Evolutionary conservation across 2,113 vertebrate species (phyloP).

Genomic region (Anoplopoma fimbria): DNA sequence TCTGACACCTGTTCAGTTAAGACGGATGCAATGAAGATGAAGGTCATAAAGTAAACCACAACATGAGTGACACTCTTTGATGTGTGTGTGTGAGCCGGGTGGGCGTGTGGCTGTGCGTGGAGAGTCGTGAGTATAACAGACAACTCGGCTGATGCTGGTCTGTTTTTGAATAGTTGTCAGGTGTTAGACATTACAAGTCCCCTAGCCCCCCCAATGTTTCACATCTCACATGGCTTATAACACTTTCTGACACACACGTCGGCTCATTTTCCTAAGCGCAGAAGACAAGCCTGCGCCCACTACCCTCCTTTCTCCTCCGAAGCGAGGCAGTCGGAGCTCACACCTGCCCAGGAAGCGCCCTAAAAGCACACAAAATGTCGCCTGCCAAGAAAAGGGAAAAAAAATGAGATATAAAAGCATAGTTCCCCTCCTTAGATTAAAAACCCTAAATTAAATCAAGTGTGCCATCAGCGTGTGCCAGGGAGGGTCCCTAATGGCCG

Average conservation of each 20-base stretch:
- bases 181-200: slow-evolving; percentile 59
- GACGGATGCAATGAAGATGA: slow-evolving; percentile 36
- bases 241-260: slow-evolving; percentile 47
- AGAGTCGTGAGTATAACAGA: slow-evolving; percentile 8
- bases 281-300: slow-evolving; percentile 27
- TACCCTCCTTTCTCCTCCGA: slow-evolving; percentile 51
- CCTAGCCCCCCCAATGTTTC: background rate
- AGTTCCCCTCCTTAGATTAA: slow-evolving; percentile 70
- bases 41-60: slow-evolving; percentile 27
- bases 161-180: slow-evolving; percentile 57
- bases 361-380: slow-evolving; percentile 48
- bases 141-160: slow-evolving; percentile 24
- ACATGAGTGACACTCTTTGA: slow-evolving; percentile 20
- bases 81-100: slow-evolving; percentile 18
- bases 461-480: slow-evolving; percentile 55
- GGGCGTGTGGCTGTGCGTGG: slow-evolving; percentile 24
- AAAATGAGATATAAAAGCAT: slow-evolving; percentile 59
- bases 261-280: slow-evolving; percentile 23
- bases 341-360: slow-evolving; percentile 74
- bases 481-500: slow-evolving; percentile 69
- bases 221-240: slow-evolving; percentile 47
- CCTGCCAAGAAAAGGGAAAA: slow-evolving; percentile 57
- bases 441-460: slow-evolving; percentile 77
- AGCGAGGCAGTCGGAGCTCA: slow-evolving; percentile 50
- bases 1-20: slow-evolving; percentile 56